phyloP scores from a whole-genome alignment of 2,797 vertebrate species.

The Podargus strigoides region DNA sequence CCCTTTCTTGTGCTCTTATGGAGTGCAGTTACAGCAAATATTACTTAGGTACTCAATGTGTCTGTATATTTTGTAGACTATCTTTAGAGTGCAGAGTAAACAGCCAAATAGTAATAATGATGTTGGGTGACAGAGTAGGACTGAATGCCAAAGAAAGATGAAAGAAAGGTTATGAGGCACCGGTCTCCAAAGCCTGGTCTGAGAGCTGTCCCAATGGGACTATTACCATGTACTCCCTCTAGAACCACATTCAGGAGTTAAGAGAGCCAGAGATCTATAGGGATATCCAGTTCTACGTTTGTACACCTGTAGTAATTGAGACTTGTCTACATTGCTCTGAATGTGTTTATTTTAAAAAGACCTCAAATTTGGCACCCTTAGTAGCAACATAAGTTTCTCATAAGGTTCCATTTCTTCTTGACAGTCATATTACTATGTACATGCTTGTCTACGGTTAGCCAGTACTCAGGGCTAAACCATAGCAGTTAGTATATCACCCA shows the following conservation, averaged over 20 bases:
- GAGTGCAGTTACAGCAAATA: neutral
- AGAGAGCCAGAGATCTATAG: neutral
- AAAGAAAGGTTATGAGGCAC: neutral
- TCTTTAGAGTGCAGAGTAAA: neutral
- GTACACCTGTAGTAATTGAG: neutral
- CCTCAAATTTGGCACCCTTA: neutral
- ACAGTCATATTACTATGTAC: too few species aligned
- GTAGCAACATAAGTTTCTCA: neutral
- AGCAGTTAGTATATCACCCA: too few species aligned
- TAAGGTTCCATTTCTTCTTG: neutral
- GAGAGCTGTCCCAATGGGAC: neutral
- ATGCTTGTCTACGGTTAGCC: too few species aligned
- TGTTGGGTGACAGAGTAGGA: neutral
- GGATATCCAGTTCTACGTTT: neutral
- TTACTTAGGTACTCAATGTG: neutral
- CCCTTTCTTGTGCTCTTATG: neutral
- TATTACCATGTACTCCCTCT: neutral
- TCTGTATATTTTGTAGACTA: neutral
- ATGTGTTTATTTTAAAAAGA: neutral
- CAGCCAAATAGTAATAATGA: neutral
- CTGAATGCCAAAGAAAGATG: neutral
- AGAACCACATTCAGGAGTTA: neutral
- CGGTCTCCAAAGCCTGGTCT: neutral
- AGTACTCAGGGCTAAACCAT: too few species aligned
- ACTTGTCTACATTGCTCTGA: neutral